phyloP scores from a whole-genome alignment of 2,888 invertebrate genomes.

The Drosophila peninsularis region DNA sequence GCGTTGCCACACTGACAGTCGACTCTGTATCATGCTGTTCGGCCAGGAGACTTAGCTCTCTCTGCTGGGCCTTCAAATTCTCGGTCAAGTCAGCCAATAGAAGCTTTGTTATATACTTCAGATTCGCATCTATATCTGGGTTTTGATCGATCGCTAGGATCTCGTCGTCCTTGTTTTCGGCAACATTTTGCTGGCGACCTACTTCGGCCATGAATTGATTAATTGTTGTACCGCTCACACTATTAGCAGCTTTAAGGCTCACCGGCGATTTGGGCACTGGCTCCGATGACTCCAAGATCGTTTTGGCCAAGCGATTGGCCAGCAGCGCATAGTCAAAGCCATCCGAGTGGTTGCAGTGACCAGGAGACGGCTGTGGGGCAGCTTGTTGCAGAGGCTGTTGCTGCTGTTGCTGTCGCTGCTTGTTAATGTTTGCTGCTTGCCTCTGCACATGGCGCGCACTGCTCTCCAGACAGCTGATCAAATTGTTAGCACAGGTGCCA shows the following conservation, averaged over 20 bases:
- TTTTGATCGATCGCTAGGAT: too few species aligned
- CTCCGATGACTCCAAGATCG: background rate
- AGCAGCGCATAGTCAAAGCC: slow-evolving; percentile 32
- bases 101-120: slow-evolving; percentile 18
- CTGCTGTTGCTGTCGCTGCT: background rate
- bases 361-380: too few species aligned
- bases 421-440: background rate
- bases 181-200: background rate
- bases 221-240: slow-evolving; percentile 30
- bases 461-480: slow-evolving; percentile 10
- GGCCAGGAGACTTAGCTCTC: too few species aligned
- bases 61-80: background rate
- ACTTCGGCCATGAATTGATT: slow-evolving; percentile 1
- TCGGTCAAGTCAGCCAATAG: slow-evolving; percentile 8
- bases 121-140: slow-evolving; percentile 17
- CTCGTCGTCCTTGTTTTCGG: too few species aligned
- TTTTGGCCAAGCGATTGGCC: slow-evolving; percentile 26
- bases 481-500: slow-evolving; percentile 43
- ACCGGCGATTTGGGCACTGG: background rate
- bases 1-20: background rate
- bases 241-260: background rate
- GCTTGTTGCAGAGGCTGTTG: background rate
- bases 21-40: too few species aligned
- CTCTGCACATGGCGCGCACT: background rate
- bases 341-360: background rate